Evolutionary conservation across 2,888 invertebrate species (phyloP).

Genomic region (Linnaemya vulpina): DNA sequence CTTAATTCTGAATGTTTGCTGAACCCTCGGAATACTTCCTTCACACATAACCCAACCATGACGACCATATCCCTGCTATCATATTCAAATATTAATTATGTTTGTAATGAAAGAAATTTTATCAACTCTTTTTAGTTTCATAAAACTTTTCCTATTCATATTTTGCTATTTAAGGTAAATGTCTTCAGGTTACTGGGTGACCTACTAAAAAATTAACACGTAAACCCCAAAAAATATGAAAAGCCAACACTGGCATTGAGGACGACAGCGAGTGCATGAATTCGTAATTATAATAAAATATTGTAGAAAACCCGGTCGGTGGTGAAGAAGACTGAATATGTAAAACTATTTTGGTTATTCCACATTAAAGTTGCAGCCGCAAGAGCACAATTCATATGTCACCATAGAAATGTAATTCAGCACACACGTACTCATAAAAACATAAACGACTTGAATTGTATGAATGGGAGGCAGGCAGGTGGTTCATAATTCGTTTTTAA

Average conservation of each 20-base stretch:
- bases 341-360: not conserved
- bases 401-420: constrained; percentile 41
- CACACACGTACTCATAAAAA: constrained; percentile 9
- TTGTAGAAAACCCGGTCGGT: constrained; percentile 27
- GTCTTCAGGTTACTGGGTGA: constrained; percentile 69
- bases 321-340: constrained; percentile 10
- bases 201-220: constrained; percentile 35
- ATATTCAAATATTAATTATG: no score
- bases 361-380: constrained; percentile 16
- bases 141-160: constrained; percentile 31
- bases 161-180: constrained; percentile 51
- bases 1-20: no score
- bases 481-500: constrained; percentile 28
- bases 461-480: not conserved
- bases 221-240: constrained; percentile 10
- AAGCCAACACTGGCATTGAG: constrained; percentile 2
- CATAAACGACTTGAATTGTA: not conserved
- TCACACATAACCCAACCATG: no score
- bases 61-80: no score
- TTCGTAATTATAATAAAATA: constrained; percentile 27
- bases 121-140: not conserved
- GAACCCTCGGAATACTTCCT: no score
- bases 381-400: constrained; percentile 34
- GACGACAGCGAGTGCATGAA: not conserved
- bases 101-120: not conserved